Percentiles rank a stretch among this genome's conserved stretches.
Conservation (phyloP, 2,888 invertebrate genomes). For the Dendrolimus houi region DNA sequence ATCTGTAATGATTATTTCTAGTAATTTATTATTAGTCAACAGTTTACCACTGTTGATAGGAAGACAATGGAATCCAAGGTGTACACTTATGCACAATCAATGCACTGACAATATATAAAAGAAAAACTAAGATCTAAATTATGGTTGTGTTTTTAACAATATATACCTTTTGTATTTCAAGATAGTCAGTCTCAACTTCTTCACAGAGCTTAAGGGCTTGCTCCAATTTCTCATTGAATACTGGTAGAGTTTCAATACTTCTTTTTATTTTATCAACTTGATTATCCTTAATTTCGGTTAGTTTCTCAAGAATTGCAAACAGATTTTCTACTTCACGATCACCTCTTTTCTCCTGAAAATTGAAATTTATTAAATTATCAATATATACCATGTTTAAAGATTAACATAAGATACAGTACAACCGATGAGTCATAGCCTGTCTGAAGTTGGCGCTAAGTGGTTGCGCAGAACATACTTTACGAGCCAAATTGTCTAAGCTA, state of each 20-base stretch:
- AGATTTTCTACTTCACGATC: slow-evolving; percentile 88
- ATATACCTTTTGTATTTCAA: slow-evolving; percentile 71
- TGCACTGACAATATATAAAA: no score
- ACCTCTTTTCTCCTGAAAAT: slow-evolving; percentile 81
- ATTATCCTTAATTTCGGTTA: slow-evolving; percentile 86
- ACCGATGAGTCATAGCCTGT: no score
- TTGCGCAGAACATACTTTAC: no score
- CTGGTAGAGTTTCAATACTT: slow-evolving; percentile 76
- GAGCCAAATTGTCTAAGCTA: no score
- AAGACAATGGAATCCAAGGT: no score
- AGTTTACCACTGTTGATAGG: no score
- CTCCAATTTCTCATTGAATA: slow-evolving; percentile 79
- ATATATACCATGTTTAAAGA: neutral
- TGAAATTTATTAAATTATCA: neutral
- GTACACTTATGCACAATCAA: no score
- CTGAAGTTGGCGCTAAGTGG: no score
- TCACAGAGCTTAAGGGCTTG: slow-evolving; percentile 79
- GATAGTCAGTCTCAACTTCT: slow-evolving; percentile 77
- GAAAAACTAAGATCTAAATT: neutral
- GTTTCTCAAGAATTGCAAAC: slow-evolving; percentile 84
- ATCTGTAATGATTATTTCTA: no score
- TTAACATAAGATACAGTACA: slow-evolving; percentile 1
- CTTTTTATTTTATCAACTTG: slow-evolving; percentile 82
- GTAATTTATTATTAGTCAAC: no score
- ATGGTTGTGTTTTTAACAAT: neutral